Evolutionary conservation across 2,113 vertebrate species (phyloP).

Genomic region (Recurvirostra avosetta): DNA sequence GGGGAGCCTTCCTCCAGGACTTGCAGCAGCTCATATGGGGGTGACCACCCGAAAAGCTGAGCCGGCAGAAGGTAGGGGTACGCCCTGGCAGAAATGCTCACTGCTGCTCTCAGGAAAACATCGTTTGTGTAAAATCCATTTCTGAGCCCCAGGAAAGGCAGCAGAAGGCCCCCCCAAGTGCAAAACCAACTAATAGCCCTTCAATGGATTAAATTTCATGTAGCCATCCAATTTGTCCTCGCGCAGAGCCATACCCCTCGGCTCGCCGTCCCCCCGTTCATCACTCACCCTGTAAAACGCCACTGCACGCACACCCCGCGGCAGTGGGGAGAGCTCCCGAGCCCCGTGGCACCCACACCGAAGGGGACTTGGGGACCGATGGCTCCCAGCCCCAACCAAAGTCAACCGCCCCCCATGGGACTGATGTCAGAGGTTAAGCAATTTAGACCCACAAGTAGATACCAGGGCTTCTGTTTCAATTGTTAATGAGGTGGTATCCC

Average conservation of each 20-base stretch:
- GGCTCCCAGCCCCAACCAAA: not conserved
- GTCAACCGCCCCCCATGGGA: accelerated
- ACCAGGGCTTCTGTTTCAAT: not conserved
- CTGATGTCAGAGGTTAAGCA: not conserved
- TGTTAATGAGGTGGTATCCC: not conserved
- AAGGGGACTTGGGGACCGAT: accelerated
- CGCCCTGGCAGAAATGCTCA: accelerated
- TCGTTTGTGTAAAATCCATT: not conserved
- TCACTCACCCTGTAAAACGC: not conserved
- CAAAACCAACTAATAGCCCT: not conserved
- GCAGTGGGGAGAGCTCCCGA: not conserved
- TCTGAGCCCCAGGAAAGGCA: not conserved
- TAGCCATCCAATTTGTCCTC: accelerated
- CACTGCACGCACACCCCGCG: accelerated
- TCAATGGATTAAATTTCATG: not conserved
- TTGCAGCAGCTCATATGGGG: not conserved
- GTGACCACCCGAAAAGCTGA: not conserved
- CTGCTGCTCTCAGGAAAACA: not conserved
- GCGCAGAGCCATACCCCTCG: accelerated
- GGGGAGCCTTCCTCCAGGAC: not conserved
- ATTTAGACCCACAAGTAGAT: not conserved
- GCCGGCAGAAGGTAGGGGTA: not conserved
- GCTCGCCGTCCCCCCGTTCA: accelerated
- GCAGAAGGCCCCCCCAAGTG: not conserved
- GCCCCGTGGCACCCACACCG: accelerated